phyloP scores from a whole-genome alignment of 2,888 invertebrate genomes.

The Tachina grossa region DNA sequence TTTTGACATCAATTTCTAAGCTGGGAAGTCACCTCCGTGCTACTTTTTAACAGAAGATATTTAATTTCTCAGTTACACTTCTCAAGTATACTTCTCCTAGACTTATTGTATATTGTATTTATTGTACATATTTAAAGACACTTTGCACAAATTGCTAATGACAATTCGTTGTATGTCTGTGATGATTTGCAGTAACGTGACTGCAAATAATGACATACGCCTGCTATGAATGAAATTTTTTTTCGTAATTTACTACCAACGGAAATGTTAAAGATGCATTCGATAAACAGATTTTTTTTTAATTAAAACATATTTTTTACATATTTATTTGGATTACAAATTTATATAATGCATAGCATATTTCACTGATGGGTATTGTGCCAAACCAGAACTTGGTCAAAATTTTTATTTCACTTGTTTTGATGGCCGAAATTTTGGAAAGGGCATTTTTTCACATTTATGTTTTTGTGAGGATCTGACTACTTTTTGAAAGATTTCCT shows the following conservation, averaged over 20 bases:
- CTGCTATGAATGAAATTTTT: constrained; percentile 56
- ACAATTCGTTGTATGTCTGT: constrained; percentile 45
- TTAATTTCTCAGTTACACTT: neutral
- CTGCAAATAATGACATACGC: constrained; percentile 66
- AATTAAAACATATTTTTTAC: constrained; percentile 21
- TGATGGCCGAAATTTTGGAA: too few species aligned
- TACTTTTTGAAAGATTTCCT: too few species aligned
- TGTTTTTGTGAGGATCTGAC: too few species aligned
- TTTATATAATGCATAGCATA: too few species aligned
- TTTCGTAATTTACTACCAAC: constrained; percentile 56
- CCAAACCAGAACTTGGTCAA: too few species aligned
- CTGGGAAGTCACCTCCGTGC: neutral
- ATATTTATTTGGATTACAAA: too few species aligned
- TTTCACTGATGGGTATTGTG: too few species aligned
- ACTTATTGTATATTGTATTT: neutral
- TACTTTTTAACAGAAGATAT: neutral
- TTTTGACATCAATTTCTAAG: neutral
- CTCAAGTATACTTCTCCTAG: neutral
- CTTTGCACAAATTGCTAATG: constrained; percentile 48
- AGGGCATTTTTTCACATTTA: too few species aligned
- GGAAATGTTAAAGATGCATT: constrained; percentile 63
- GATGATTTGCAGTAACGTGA: constrained; percentile 62
- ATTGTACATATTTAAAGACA: neutral
- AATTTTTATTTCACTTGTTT: too few species aligned
- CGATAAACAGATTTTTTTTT: constrained; percentile 45